Conservation (phyloP, 2,113 vertebrate species). For the Mus pahari region DNA sequence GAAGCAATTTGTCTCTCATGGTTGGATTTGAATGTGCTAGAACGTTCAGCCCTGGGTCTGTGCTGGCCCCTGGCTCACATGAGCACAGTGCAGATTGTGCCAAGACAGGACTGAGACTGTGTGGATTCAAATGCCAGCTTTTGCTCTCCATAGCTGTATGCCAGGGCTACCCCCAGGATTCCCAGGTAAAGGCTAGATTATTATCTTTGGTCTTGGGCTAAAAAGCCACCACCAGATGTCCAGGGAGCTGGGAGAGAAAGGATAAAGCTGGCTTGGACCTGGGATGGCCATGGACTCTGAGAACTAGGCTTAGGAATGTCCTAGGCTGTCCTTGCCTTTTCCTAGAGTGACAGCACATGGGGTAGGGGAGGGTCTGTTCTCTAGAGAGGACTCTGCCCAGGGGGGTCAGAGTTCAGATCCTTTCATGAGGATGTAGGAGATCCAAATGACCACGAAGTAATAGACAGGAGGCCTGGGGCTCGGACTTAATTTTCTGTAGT, state of each 20-base stretch:
- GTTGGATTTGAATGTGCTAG: neutral
- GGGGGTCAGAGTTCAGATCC: neutral
- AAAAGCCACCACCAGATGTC: neutral
- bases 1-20: neutral
- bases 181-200: neutral
- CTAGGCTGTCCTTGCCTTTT: neutral
- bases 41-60: neutral
- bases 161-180: neutral
- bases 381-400: neutral
- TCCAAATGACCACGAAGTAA: neutral
- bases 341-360: neutral
- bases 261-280: neutral
- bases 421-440: neutral
- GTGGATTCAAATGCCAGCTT: neutral
- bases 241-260: neutral
- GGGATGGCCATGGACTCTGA: neutral
- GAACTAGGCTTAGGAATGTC: neutral
- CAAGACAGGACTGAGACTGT: neutral
- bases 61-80: neutral
- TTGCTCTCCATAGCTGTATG: neutral
- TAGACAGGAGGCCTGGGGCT: too few relatives aligned
- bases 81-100: too few relatives aligned
- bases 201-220: too few relatives aligned
- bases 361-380: neutral
- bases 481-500: neutral